Conservation (phyloP, 1,140 invertebrate species). For the Gryllus bimaculatus region DNA sequence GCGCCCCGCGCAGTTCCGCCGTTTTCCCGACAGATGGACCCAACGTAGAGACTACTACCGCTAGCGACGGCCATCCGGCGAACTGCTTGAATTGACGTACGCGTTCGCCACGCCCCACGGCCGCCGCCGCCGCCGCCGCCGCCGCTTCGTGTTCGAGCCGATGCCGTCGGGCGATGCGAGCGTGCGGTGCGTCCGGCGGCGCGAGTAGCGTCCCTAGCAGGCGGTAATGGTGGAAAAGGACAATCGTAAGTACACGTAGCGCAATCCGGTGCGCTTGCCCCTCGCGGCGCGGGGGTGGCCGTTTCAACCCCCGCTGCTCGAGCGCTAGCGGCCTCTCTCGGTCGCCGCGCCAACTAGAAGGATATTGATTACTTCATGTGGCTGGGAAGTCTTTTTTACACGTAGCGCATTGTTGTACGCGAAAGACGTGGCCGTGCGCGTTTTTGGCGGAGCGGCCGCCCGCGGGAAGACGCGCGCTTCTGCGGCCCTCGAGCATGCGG, state of each 20-base stretch:
- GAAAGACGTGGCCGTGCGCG: neutral
- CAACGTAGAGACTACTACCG: neutral
- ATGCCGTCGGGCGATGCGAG: neutral
- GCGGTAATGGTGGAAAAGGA: neutral
- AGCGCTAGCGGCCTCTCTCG: neutral
- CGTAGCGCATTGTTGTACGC: neutral
- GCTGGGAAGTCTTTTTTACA: neutral
- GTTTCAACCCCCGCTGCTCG: neutral
- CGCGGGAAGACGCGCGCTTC: too few relatives aligned
- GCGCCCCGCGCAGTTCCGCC: neutral
- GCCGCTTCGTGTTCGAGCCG: neutral
- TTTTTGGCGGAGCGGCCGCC: neutral
- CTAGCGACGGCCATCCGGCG: neutral
- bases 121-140: too few relatives aligned
- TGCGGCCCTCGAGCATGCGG: too few relatives aligned
- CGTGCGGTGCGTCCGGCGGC: neutral
- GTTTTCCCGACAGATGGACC: neutral
- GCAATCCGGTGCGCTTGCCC: neutral
- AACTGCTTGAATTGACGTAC: neutral
- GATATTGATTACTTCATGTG: slow-evolving; percentile 1
- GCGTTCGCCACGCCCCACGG: neutral
- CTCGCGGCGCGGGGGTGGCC: neutral
- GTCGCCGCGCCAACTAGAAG: neutral
- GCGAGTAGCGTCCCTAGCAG: neutral
- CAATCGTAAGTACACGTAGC: neutral